Conservation (phyloP, 2,113 vertebrate genomes). For the Oriolus oriolus region DNA sequence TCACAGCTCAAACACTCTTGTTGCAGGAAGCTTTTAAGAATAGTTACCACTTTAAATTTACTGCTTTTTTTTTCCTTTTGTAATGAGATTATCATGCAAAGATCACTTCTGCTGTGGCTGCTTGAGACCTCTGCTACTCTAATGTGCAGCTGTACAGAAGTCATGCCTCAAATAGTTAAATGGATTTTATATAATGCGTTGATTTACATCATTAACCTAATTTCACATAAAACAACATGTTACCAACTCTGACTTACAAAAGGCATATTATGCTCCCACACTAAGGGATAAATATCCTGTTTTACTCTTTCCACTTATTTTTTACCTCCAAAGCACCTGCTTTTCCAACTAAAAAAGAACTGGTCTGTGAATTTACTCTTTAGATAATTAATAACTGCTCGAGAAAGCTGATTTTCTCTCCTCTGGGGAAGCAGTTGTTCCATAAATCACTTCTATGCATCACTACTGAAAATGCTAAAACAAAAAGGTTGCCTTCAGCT, state of each 20-base stretch:
- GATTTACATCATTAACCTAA: neutral
- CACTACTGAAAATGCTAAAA: neutral
- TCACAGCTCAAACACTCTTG: neutral
- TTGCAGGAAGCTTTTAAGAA: neutral
- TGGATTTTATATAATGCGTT: neutral
- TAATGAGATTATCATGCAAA: neutral
- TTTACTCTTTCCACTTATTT: neutral
- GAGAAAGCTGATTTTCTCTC: neutral
- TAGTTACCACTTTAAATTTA: neutral
- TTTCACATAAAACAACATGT: neutral
- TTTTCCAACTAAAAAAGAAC: neutral
- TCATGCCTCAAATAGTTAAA: neutral
- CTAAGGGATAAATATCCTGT: neutral
- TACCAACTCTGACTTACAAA: neutral
- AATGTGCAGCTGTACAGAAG: neutral
- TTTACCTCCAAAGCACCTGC: neutral
- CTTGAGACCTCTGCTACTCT: neutral
- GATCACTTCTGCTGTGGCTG: neutral
- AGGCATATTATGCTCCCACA: neutral
- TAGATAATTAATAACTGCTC: neutral
- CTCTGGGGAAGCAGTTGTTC: neutral
- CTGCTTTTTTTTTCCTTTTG: rapidly evolving
- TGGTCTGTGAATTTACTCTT: neutral
- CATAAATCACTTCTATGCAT: neutral
- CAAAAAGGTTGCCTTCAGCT: neutral